A percentile compares a stretch with the other conserved stretches of the same genome.
Evolutionary conservation across 2,113 vertebrate genomes (phyloP).

Genomic region (Tor tambroides): DNA sequence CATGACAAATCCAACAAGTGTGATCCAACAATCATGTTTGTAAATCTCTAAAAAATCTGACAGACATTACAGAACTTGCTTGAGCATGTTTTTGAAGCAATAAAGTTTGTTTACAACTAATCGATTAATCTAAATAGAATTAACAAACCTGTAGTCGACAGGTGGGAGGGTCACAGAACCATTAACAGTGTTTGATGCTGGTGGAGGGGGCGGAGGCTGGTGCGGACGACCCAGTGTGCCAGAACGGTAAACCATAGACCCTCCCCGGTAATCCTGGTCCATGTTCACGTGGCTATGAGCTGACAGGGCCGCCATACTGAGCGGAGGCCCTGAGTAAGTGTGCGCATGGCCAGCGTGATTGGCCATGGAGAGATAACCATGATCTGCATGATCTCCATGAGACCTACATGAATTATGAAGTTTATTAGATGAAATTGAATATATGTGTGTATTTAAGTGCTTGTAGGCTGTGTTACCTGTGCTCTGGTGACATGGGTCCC

Average conservation of each 20-base stretch:
- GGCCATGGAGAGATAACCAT: slow-evolving; percentile 90
- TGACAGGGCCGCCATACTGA: slow-evolving; percentile 79
- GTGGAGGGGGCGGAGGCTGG: slow-evolving; percentile 90
- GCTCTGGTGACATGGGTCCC: slow-evolving; percentile 95
- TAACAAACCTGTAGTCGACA: slow-evolving; percentile 85
- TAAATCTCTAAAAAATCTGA: background rate
- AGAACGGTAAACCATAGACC: slow-evolving; percentile 81
- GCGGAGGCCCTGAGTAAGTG: slow-evolving; percentile 81
- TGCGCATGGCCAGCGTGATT: slow-evolving; percentile 87
- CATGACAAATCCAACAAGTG: background rate
- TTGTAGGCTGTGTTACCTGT: slow-evolving; percentile 78
- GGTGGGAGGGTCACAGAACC: slow-evolving; percentile 79
- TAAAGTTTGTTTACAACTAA: background rate
- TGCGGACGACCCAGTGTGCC: slow-evolving; percentile 88
- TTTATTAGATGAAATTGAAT: background rate
- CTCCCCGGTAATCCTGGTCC: slow-evolving; percentile 86
- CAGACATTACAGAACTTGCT: background rate
- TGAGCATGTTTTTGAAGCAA: background rate
- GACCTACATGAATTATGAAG: slow-evolving; percentile 74
- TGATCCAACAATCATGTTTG: background rate
- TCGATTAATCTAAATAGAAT: background rate
- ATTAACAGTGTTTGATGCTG: slow-evolving; percentile 82
- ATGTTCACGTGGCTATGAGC: slow-evolving; percentile 72
- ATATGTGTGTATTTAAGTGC: background rate
- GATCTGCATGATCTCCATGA: slow-evolving; percentile 84